Base-by-base conservation (phyloP, 1,140 invertebrate species). In the Sitodiplosis mosellana region DNA sequence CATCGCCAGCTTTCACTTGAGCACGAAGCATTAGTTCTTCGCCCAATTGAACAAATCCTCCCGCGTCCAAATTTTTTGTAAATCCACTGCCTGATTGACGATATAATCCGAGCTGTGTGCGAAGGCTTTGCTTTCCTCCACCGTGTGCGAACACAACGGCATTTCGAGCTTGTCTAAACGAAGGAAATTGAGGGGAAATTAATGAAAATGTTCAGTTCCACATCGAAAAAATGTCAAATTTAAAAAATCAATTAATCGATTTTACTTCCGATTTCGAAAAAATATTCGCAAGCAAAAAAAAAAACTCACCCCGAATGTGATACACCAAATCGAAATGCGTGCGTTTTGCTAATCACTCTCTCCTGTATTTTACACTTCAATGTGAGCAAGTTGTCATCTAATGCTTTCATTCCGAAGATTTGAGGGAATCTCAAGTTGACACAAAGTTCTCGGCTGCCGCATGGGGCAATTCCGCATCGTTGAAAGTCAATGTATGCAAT, bases 21-120 rank as follows among this genome's bases (percentile, higher is more conserved):
- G 71, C 74, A 34, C 73, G 61, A n/a, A 81, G 57, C 46, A 79
- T 54, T 14, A 80, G 57, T 47, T 79, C 75, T 56, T 81, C 77
- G 8, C 78, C 78, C n/a, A 81, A 56, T 37, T 72, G 59, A 11
- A 81, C 73, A 10, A 69, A 64, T 8, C 69, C 71, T 34, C 74
- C 72, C 2, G 66, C 55, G 49, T 72, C 66, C 46, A 81, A 63
- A 47, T 66, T 65, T 4, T 69, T 58, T 36, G 71, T 69, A 54
- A 73, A 80, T 0, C 59, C 61, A 37, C 63, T 50, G 47, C 65
- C 56, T 1, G 66, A 65, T 51, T 68, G 72, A 37, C 75, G 57
- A 53, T 74, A 72, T 1, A 80, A 58, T 34, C 67, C 70, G 8
- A 80, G 63, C 42, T 75, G 69, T 7, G 72, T 74, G 33, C 76